Base-by-base conservation (phyloP, 2,888 invertebrate genomes). In the Campoplex capitator region DNA sequence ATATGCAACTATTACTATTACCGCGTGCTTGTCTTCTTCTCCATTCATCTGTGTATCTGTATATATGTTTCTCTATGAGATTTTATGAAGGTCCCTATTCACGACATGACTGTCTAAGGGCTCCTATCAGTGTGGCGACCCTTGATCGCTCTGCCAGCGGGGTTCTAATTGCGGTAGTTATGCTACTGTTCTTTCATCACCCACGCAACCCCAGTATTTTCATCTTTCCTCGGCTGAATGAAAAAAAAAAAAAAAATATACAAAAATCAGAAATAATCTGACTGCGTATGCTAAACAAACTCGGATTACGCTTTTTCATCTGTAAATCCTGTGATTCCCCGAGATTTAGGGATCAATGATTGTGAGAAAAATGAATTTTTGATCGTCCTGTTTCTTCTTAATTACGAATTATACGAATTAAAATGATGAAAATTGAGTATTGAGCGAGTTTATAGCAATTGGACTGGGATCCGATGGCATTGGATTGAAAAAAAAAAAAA, bases 161-260 rank as follows among this genome's bases (percentile, higher is more conserved):
- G 92, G 84, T 87, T 83, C 89, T 89, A 91, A 92, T 90, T 87
- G 86, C 78, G 78, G 84, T 84, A 76, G 82, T 88, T 85, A 85
- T 82, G 78, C 73, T 81, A 82, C 84, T 67, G 79, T 73, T 76
- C 54, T 48, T 62, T 75, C 35, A 42, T 58, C 51, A 23, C 28
- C 65, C 45, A 23, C 48, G 9, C 38, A 65, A 18, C 45, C 42
- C 68, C n/a, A 54, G 18, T 28, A 58, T 45, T 51, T 67, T 51
- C 8, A 6, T 77, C n/a, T 58, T 28, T 28, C 7, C 62, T 35
- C 18, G 28, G 28, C 48, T 28, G 28, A 48, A 16, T 23, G 7
- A 73, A 73, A 28, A 1, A 35, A 11, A 54, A 54, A 0, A 62
- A 23, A 23, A 0, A 23, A 0, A 23, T 23, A 23, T 23, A 23